Evolutionary conservation across 1,140 invertebrate genomes (phyloP).

Genomic region (Meloidogyne chitwoodi): DNA sequence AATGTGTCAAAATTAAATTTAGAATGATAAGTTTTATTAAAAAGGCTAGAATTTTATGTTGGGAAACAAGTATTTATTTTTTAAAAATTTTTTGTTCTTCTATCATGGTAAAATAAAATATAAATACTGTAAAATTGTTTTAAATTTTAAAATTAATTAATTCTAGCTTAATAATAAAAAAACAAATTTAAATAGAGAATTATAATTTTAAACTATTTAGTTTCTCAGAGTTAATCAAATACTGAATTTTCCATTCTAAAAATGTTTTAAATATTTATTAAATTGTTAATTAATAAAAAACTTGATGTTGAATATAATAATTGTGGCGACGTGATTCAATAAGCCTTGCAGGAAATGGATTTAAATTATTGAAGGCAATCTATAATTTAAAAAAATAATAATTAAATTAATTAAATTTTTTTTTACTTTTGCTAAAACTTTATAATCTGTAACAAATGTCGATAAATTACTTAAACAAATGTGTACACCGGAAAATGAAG

Average conservation of each 20-base stretch:
- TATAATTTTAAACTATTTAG: background rate
- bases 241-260: slow-evolving; percentile 4
- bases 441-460: slow-evolving; percentile 61
- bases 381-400: too few relatives aligned
- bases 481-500: slow-evolving; percentile 61
- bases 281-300: slow-evolving; percentile 27
- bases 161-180: too few relatives aligned
- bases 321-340: slow-evolving; percentile 60
- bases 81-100: too few relatives aligned
- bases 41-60: too few relatives aligned
- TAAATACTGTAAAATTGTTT: too few relatives aligned
- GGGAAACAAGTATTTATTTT: too few relatives aligned
- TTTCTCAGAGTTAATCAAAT: background rate
- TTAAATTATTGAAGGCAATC: slow-evolving; percentile 64
- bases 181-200: too few relatives aligned
- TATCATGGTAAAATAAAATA: too few relatives aligned
- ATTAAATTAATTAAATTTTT: slow-evolving; percentile 22
- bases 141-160: too few relatives aligned
- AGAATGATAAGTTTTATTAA: too few relatives aligned
- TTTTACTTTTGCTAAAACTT: slow-evolving; percentile 54
- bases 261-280: background rate
- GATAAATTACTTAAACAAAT: slow-evolving; percentile 61
- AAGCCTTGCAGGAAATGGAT: slow-evolving; percentile 63
- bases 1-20: too few relatives aligned
- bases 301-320: slow-evolving; percentile 61